Base-by-base conservation (phyloP, 2,113 vertebrate genomes). In the Pristiophorus japonicus region DNA sequence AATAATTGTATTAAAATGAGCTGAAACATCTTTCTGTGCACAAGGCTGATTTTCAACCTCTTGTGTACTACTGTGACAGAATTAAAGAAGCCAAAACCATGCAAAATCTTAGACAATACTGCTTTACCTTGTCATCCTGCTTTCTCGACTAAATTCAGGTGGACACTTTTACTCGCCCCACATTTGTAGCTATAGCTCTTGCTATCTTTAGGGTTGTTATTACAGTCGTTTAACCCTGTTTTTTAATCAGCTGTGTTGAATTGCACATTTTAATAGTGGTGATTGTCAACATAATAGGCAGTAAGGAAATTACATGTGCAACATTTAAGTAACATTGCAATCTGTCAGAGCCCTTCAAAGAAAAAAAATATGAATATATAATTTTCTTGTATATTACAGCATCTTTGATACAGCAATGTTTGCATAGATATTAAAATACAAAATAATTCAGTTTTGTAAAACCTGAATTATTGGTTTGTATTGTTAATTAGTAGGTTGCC, bases 261-360 rank as follows among this genome's bases (percentile, higher is more conserved):
- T 94, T 70, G 47, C 18, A 70, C 66, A 94, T 70, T 70, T 92
- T 73, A 73, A 94, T 94, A 51, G 42, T 70, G 42, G 22, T 67
- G 63, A 70, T 94, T 94, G 93, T 94, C 93, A 94, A 94, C 93
- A 94, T 73, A 94, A 94, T 94, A 94, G 51, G 93, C 66, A 70
- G 93, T 94, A 94, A 70, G 93, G 42, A 70, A 94, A 94, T 94
- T 94, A 70, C 65, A 70, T 94, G 42, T 94, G 65, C 65, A 94
- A 45, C 66, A 94, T 94, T 94, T 73, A 94, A 94, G 51, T 73
- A 73, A 94, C 45, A 67, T 94, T 94, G 65, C 93, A 94, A 94
- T 51, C 93, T 94, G 62, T 94, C 93, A 94, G 93, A 94, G 66
- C 24, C 27, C 42, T 73, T 94, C 42, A 94, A 94, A 70, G 66